These are phyloP conservation scores for Aelia acuminata DNA, from an alignment of 2,888 invertebrate species.

Conservation along the genomic window DNA sequence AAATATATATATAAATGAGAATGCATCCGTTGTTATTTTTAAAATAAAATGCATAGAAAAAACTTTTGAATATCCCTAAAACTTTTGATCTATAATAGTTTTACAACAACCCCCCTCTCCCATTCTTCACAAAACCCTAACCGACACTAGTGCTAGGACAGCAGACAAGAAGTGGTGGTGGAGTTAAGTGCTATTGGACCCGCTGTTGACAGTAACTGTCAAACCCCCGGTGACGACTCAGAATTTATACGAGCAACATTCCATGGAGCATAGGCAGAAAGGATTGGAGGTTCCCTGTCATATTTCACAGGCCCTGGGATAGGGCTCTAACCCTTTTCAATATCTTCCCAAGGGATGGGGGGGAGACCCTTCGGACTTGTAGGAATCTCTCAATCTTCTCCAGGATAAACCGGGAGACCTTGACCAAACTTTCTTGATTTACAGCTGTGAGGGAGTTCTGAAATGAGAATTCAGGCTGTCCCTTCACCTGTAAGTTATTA, in stretches of 20 bases:
- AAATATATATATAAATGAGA: too few relatives aligned
- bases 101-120: background rate
- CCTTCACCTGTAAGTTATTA: too few relatives aligned
- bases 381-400: slow-evolving; percentile 44
- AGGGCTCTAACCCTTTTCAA: slow-evolving; percentile 41
- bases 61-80: background rate
- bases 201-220: slow-evolving; percentile 41
- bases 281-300: slow-evolving; percentile 36
- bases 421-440: slow-evolving; percentile 22
- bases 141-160: background rate
- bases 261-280: slow-evolving; percentile 46
- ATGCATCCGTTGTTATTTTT: too few relatives aligned
- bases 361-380: background rate
- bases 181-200: slow-evolving; percentile 36
- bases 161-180: background rate
- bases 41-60: background rate
- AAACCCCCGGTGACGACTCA: slow-evolving; percentile 43
- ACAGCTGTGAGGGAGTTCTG: background rate
- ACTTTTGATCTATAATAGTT: too few relatives aligned
- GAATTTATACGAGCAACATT: slow-evolving; percentile 31
- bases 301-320: slow-evolving; percentile 7
- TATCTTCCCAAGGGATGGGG: slow-evolving; percentile 22
- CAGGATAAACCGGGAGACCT: background rate
- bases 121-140: background rate
- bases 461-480: background rate